phyloP scores from a whole-genome alignment of 2,113 vertebrate genomes.

The Phalacrocorax brasilianus region DNA sequence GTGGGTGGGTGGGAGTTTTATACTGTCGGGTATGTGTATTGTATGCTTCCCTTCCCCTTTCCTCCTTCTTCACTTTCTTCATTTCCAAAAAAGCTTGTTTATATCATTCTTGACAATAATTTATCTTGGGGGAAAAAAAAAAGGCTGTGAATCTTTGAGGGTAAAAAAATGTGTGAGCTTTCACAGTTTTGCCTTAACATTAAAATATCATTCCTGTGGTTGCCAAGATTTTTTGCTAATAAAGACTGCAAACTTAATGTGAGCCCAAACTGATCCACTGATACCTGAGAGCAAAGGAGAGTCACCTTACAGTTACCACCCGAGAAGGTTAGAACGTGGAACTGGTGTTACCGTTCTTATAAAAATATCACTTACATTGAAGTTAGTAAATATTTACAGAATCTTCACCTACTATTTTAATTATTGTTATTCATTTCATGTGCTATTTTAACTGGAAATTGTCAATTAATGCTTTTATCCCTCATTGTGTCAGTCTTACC shows the following conservation, averaged over 20 bases:
- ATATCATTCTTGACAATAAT: neutral
- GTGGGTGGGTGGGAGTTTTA: accelerated
- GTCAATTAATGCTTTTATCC: neutral
- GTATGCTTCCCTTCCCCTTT: neutral
- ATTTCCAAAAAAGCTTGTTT: neutral
- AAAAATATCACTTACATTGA: neutral
- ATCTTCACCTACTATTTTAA: neutral
- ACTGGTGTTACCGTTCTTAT: neutral
- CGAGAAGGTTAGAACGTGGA: neutral
- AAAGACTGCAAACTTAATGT: neutral
- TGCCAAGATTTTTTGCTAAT: neutral
- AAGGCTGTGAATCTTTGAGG: neutral
- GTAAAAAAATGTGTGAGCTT: neutral
- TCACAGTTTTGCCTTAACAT: neutral
- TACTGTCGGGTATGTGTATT: neutral
- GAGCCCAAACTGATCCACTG: neutral
- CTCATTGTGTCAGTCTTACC: neutral
- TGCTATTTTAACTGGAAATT: neutral
- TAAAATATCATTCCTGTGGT: neutral
- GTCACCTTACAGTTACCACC: neutral
- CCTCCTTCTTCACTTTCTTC: neutral
- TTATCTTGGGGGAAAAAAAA: accelerated
- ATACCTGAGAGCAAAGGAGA: neutral
- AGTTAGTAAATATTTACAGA: neutral
- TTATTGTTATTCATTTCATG: neutral